These are phyloP conservation scores for Heterotilapia buettikoferi DNA, from an alignment of 2,113 vertebrate species.

Conservation along the genomic window DNA sequence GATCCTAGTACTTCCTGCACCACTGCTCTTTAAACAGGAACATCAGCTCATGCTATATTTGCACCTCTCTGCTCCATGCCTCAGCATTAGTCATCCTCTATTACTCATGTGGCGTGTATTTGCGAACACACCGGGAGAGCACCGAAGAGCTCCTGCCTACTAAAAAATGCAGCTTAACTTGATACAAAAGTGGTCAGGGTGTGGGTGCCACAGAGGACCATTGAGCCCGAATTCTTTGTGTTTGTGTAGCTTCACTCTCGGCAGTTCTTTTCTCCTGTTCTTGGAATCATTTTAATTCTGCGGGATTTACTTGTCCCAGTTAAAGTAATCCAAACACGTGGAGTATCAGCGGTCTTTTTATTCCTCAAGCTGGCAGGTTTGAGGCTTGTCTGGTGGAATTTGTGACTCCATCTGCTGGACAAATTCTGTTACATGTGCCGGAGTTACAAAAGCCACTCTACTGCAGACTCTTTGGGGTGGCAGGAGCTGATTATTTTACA, in stretches of 20 bases:
- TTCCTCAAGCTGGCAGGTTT: background rate
- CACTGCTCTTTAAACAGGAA: background rate
- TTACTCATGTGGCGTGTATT: background rate
- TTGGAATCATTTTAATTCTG: background rate
- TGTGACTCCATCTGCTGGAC: constrained; percentile 12
- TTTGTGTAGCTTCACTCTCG: background rate
- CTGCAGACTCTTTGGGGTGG: background rate
- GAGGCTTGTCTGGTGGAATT: background rate
- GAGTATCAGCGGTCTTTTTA: background rate
- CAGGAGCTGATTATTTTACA: background rate
- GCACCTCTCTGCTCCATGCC: background rate
- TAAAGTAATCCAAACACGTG: background rate
- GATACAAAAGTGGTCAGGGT: background rate
- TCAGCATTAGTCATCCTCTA: background rate
- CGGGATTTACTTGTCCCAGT: background rate
- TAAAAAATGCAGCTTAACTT: constrained; percentile 23
- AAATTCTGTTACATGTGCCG: background rate
- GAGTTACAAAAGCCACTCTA: background rate
- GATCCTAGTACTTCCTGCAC: background rate
- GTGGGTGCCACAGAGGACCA: background rate
- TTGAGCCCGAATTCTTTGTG: background rate
- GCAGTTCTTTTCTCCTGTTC: background rate
- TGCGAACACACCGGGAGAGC: background rate
- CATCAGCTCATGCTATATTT: background rate
- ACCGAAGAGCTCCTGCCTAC: background rate